Evolutionary conservation across 2,888 invertebrate genomes (phyloP).

Genomic region (Thereva nobilitata): DNA sequence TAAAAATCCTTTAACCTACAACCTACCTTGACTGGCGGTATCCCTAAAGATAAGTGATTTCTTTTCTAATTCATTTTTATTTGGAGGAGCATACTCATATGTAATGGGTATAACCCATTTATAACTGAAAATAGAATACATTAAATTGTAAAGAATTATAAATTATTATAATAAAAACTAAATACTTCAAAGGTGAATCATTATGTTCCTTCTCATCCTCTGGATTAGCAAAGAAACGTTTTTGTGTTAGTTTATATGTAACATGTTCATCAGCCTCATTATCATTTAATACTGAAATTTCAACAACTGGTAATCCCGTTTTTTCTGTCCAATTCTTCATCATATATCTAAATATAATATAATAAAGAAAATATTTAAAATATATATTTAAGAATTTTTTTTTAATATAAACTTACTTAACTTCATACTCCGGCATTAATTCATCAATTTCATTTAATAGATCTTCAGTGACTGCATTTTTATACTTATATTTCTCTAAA

Average conservation of each 20-base stretch:
- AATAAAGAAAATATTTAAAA: too few species aligned
- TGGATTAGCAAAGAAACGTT: slow-evolving; percentile 74
- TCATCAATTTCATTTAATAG: slow-evolving; percentile 65
- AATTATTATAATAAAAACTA: not conserved
- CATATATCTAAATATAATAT: slow-evolving; percentile 59
- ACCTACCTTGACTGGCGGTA: too few species aligned
- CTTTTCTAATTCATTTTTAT: too few species aligned
- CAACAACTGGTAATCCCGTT: slow-evolving; percentile 83
- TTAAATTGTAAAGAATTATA: not conserved
- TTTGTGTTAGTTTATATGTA: slow-evolving; percentile 68
- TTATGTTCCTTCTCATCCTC: slow-evolving; percentile 61
- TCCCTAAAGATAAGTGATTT: too few species aligned
- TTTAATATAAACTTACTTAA: slow-evolving; percentile 53
- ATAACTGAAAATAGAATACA: slow-evolving; percentile 61
- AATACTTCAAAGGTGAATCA: slow-evolving; percentile 55
- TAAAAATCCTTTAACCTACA: too few species aligned
- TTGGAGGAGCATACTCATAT: slow-evolving; percentile 56
- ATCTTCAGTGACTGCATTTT: slow-evolving; percentile 80
- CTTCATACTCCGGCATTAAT: slow-evolving; percentile 60
- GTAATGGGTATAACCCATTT: slow-evolving; percentile 87
- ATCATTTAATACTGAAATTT: slow-evolving; percentile 60
- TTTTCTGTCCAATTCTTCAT: slow-evolving; percentile 91
- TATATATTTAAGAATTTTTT: not conserved
- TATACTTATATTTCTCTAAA: slow-evolving; percentile 68
- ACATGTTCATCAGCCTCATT: slow-evolving; percentile 52